phyloP scores from a whole-genome alignment of 2,888 invertebrate species.

The Mesodorylaimus sp. region DNA sequence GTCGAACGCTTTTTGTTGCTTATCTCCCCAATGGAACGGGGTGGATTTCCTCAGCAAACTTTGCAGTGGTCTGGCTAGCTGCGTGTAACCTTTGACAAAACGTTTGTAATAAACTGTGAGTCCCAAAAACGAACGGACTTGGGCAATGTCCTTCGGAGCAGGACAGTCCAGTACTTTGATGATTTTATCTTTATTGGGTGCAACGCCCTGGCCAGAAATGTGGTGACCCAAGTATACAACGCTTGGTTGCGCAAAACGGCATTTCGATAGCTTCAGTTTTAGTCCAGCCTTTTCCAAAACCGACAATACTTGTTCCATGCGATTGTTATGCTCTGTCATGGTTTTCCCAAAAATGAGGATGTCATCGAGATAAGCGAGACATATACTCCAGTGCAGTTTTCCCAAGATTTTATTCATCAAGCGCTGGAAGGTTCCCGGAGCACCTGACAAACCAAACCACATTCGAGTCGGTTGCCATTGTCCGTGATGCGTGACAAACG shows the following conservation, averaged over 20 bases:
- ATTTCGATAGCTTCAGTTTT: constrained; percentile 22
- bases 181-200: constrained; percentile 19
- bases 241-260: constrained; percentile 7
- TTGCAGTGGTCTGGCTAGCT: constrained; percentile 6
- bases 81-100: constrained; percentile 12
- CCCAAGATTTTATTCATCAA: constrained; percentile 16
- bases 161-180: constrained; percentile 16
- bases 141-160: constrained; percentile 14
- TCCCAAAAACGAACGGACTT: constrained; percentile 19
- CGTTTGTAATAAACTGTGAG: constrained; percentile 24
- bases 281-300: constrained; percentile 6
- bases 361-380: constrained; percentile 18
- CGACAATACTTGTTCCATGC: constrained; percentile 14
- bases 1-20: constrained; percentile 8
- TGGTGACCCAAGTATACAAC: constrained; percentile 26
- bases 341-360: constrained; percentile 14
- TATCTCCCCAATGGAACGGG: constrained; percentile 13
- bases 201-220: constrained; percentile 19
- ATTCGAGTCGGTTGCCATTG: constrained; percentile 18
- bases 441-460: constrained; percentile 18
- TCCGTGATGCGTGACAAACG: constrained; percentile 14
- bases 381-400: constrained; percentile 13
- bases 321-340: too few relatives aligned
- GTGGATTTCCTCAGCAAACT: not conserved
- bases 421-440: constrained; percentile 16